A percentile compares a stretch with the other conserved stretches of the same genome.
phyloP scores from a whole-genome alignment of 2,113 vertebrate species.

The Gnathonemus echidnorhynchus region DNA sequence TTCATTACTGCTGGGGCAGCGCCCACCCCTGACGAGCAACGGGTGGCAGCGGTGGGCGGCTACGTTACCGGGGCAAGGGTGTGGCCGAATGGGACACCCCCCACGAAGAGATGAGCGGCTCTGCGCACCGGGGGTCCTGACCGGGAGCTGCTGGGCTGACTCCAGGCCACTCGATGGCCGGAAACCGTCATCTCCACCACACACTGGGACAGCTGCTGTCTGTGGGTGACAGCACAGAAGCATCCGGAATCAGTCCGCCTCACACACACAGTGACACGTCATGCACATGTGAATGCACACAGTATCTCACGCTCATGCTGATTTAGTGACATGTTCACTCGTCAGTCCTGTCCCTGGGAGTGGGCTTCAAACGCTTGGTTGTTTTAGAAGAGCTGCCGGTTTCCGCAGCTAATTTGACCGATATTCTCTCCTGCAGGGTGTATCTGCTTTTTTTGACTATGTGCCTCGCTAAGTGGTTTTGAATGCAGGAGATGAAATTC shows the following conservation, averaged over 20 bases:
- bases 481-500: slow-evolving; percentile 6
- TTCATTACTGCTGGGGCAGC: not conserved
- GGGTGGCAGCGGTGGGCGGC: not conserved
- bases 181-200: slow-evolving; percentile 61
- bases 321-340: not conserved
- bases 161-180: slow-evolving; percentile 44
- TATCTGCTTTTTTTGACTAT: slow-evolving; percentile 6
- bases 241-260: not conserved
- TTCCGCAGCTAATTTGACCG: not conserved
- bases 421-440: not conserved
- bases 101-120: slow-evolving; percentile 62
- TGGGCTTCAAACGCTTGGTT: not conserved
- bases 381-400: not conserved
- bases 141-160: slow-evolving; percentile 40
- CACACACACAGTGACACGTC: not conserved
- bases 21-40: not conserved
- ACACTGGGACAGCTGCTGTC: slow-evolving; percentile 65
- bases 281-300: not conserved
- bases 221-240: slow-evolving; percentile 39
- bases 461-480: slow-evolving; percentile 15
- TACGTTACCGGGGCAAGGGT: slow-evolving; percentile 53
- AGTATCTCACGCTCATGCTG: not conserved
- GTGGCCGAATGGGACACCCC: slow-evolving; percentile 59
- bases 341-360: not conserved
- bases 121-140: slow-evolving; percentile 41